phyloP scores from a whole-genome alignment of 2,113 vertebrate genomes.

The Ptychochromis oligacanthus region DNA sequence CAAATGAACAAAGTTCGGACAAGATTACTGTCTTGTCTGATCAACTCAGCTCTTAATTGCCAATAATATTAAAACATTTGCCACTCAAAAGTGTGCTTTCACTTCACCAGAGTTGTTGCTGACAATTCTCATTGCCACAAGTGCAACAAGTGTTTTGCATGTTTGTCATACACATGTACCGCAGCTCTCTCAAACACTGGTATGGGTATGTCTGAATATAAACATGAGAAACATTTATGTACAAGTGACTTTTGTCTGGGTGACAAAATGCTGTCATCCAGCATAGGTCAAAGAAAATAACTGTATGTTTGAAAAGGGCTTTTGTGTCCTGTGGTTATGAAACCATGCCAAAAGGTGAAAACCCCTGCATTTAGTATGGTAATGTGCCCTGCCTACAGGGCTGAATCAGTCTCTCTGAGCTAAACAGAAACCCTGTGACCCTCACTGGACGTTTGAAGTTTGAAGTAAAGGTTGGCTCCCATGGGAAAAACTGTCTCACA shows the following conservation, averaged over 20 bases:
- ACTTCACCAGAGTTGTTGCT: neutral
- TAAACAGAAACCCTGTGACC: slow-evolving; percentile 10
- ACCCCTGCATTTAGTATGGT: slow-evolving; percentile 11
- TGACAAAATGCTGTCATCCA: neutral
- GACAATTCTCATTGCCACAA: too few relatives aligned
- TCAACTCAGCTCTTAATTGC: neutral
- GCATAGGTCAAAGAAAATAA: neutral
- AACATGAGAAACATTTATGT: neutral
- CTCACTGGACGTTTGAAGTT: slow-evolving; percentile 25
- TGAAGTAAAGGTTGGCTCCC: slow-evolving; percentile 6
- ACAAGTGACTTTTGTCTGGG: neutral
- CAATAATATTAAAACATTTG: neutral
- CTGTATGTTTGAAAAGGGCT: neutral
- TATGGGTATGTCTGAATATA: neutral
- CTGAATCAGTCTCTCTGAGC: slow-evolving; percentile 15
- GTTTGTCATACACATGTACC: neutral
- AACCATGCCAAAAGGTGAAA: slow-evolving; percentile 26
- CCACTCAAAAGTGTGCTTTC: neutral
- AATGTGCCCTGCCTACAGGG: slow-evolving; percentile 6
- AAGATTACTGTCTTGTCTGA: neutral
- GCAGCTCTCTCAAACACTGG: neutral
- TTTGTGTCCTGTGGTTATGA: slow-evolving; percentile 21
- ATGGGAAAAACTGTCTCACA: neutral
- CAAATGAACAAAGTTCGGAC: too few relatives aligned
- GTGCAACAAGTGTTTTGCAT: neutral